Evolutionary conservation across 2,797 vertebrate species (phyloP), one percentile per base, ranked within the genome.

Genomic region (Hypotaenidia philippensis): DNA sequence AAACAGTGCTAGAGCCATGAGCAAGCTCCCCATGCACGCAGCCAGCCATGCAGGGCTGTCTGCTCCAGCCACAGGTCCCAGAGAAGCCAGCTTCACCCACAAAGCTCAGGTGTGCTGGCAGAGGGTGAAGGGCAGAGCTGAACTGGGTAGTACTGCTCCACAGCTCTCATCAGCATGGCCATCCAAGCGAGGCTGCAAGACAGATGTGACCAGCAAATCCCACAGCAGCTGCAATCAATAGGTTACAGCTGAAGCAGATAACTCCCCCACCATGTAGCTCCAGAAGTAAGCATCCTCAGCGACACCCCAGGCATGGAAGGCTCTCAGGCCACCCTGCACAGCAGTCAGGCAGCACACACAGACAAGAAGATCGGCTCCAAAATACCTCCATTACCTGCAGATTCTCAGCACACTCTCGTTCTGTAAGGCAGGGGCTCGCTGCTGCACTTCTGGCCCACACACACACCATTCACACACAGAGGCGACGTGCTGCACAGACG

Each of bases 11-110:
- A 2, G 2, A 29, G 21, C 26, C 32, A 17, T 19, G 5, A 38
- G 53, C 29, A 3, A n/a, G 5, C 68, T 36, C 41, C 4, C 32
- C 2, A 0, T 2, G 19, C 36, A 25, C 52, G 20, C 2, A 23
- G 34, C 49, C 71, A 20, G 41, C 47, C 14, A 2, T 1, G 2
- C 10, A 26, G 52, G 57, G 57, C 38, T 19, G 44, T 26, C 5
- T 18, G 4, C 2, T 11, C 25, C 3, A 13, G 17, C 50, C 6
- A 0, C 3, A 7, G 3, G 6, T 56, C 59, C 59, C 29, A 32
- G 3, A 6, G 8, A 45, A 31, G 1, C 29, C 32, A 16, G 72
- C 65, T 14, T 29, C 9, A 7, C 71, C 9, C 6, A 32, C 41
- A 29, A 8, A 64, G 70, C 70, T 7, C 6, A 3, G 63, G 5